Evolutionary conservation across 2,797 vertebrate genomes (phyloP), one percentile per base, ranked within the genome.

Genomic region (Tokudaia muenninki): DNA sequence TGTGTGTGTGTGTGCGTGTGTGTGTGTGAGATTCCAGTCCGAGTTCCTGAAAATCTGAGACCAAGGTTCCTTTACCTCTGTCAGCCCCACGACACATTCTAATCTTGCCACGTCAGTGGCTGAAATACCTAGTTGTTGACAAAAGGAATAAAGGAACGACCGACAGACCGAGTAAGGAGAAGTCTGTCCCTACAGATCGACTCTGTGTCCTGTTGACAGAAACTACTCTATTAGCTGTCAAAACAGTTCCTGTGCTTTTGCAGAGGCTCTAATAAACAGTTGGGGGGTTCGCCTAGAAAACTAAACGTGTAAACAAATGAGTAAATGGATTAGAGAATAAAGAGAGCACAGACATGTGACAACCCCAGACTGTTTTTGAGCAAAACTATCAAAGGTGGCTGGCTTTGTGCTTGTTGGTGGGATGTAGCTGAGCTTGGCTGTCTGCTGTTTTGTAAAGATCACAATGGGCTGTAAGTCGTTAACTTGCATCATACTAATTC

Each of bases 361-460:
- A 72, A 84, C 10, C 34, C 11, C 16, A 65, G 65, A 14, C 44
- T 52, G 41, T 65, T 93, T 92, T n/a, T 55, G 37, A 83, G 29
- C 3, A 55, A 61, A 47, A 29, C 57, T 70, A 37, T 37, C 79
- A 96, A 79, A 87, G 57, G 19, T 37, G 70, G n/a, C 70, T 94
- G 57, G 17, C 26, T n/a, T 57, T 92, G 87, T 78, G 29, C 47
- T 95, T 55, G 79, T 13, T 79, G 63, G 31, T 84, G 75, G 44
- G 77, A 47, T 72, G 24, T 87, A 47, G 63, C 57, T 94, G 84
- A 75, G 47, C 90, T 83, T 63, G 9, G 31, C 47, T 96, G 37
- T 31, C 17, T 72, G 3, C n/a, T 72, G 13, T 77, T 96, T 72
- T 94, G 55, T 87, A 91, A 95, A 91, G 83, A 31, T 82, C 82